Base-by-base conservation (phyloP, 2,113 vertebrate genomes). In the Istiophorus platypterus region DNA sequence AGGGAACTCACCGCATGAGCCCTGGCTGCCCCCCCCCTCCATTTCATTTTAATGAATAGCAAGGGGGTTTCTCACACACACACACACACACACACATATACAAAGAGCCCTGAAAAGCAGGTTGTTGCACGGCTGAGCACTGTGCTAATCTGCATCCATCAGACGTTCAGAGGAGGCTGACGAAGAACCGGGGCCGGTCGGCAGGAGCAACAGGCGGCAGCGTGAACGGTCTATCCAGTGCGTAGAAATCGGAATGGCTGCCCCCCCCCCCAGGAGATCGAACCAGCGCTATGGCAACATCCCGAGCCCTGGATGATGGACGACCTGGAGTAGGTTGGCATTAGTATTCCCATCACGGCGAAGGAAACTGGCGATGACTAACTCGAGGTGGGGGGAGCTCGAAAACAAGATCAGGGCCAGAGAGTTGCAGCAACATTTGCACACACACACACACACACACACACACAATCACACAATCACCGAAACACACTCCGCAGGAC, bases 1-100 rank as follows among this genome's bases (percentile, higher is more conserved):
- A n/a, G 52, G 59, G 26, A 42, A 9, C 47, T 73, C 45, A 2
- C 81, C 24, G 54, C 75, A 41, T 80, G 87, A 85, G 83, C 51
- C 82, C 58, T 20, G 86, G 72, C 88, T 69, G 77, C 81, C 85
- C 82, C 78, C 80, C 83, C 88, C 78, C 80, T 82, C 88, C 88
- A 59, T 89, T 88, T 84, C 69, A 68, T 79, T 76, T 54, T 34
- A 52, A 78, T 90, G 86, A 94, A 92, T 87, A 79, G 91, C 82
- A 76, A 85, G 85, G n/a, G n/a, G n/a, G n/a, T n/a, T n/a, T n/a
- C n/a, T n/a, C n/a, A n/a, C n/a, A n/a, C n/a, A n/a, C n/a, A n/a
- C n/a, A n/a, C n/a, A n/a, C n/a, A n/a, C n/a, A 85, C 56, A 24
- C 86, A 75, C 88, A 88, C 80, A 82, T 71, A 45, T 65, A 90